A percentile compares a stretch with the other conserved stretches of the same genome.
Conservation (phyloP, 2,888 invertebrate species). For the Dromius quadrimaculatus region DNA sequence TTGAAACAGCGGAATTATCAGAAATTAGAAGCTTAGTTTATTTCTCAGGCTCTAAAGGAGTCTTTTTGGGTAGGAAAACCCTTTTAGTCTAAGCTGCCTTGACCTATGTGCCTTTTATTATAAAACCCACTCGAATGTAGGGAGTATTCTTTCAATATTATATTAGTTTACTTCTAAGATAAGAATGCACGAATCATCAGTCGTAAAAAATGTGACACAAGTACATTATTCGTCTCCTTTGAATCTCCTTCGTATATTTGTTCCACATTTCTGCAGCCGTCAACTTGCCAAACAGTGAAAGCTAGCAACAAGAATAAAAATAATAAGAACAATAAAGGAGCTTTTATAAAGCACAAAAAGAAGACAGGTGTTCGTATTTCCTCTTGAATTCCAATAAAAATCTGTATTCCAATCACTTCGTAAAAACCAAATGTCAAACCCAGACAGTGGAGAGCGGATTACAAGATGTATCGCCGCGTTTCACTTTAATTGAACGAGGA, state of each 20-base stretch:
- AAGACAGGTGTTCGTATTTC: too few relatives aligned
- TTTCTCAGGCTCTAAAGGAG: not conserved
- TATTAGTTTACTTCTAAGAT: too few relatives aligned
- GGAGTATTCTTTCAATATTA: too few relatives aligned
- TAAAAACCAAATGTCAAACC: slow-evolving; percentile 32
- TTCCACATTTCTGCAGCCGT: not conserved
- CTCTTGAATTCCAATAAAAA: slow-evolving; percentile 10
- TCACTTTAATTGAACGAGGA: slow-evolving; percentile 43
- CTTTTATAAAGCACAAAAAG: too few relatives aligned
- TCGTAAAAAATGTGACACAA: too few relatives aligned
- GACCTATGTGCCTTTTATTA: too few relatives aligned
- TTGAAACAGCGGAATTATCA: not conserved
- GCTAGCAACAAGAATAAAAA: not conserved
- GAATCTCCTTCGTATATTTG: not conserved
- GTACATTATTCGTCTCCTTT: too few relatives aligned
- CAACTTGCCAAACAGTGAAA: not conserved
- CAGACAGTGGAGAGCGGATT: slow-evolving; percentile 23
- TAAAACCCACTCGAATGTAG: too few relatives aligned
- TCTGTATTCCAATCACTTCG: slow-evolving; percentile 35
- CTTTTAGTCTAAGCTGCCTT: too few relatives aligned
- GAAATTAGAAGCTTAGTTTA: slow-evolving; percentile 4
- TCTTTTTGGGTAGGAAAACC: too few relatives aligned
- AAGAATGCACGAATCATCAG: too few relatives aligned
- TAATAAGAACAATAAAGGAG: too few relatives aligned
- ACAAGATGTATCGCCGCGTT: slow-evolving; percentile 47